Evolutionary conservation across 2,797 vertebrate genomes (phyloP).

Genomic region (Catharus ustulatus): DNA sequence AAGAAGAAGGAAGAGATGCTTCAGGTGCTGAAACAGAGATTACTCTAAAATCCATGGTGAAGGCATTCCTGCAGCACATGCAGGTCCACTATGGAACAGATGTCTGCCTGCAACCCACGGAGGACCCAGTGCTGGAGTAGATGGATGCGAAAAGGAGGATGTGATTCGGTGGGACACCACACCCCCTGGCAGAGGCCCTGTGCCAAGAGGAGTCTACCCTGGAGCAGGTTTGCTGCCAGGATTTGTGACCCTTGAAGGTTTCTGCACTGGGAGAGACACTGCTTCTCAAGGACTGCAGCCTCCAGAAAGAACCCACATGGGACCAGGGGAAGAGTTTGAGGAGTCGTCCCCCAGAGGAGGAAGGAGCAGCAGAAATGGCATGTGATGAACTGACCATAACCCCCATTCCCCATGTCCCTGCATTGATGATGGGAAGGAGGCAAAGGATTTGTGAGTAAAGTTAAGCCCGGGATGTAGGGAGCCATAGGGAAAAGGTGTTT

Average conservation of each 20-base stretch:
- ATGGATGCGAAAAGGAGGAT: not conserved
- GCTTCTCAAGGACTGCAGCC: not conserved
- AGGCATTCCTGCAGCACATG: not conserved
- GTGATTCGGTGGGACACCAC: fast-evolving
- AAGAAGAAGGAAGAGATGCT: not conserved
- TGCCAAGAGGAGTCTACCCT: not conserved
- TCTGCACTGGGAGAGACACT: not conserved
- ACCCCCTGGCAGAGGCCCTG: fast-evolving
- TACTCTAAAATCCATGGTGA: not conserved
- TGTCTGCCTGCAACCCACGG: not conserved
- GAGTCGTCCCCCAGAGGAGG: not conserved
- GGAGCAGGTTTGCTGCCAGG: no score
- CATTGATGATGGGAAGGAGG: fast-evolving
- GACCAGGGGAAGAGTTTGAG: not conserved
- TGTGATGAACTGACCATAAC: fast-evolving
- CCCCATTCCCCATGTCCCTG: not conserved
- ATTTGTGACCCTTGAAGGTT: not conserved
- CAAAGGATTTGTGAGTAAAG: not conserved
- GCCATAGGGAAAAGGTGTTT: fast-evolving
- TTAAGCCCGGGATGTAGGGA: not conserved
- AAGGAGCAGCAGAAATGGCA: not conserved
- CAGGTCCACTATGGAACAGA: not conserved
- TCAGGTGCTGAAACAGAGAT: not conserved
- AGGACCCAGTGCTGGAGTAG: not conserved
- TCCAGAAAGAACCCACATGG: not conserved